Conservation (phyloP, 1,140 invertebrate species). For the Orchesella cincta region DNA sequence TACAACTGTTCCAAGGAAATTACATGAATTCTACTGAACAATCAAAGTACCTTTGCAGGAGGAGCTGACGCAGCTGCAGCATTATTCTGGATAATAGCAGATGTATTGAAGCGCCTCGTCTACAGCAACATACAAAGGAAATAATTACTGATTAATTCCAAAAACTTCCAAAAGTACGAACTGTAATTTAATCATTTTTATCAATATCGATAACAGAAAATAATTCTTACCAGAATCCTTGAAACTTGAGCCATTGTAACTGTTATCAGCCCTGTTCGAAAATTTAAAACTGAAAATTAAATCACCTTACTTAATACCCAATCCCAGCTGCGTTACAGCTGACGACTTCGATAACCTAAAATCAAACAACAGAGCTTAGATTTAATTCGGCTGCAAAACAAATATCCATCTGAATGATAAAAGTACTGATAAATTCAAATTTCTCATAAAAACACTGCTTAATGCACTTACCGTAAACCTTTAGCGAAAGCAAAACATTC, state of each 20-base stretch:
- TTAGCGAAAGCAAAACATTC: no score
- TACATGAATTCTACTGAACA: neutral
- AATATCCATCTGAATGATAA: no score
- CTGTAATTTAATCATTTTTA: neutral
- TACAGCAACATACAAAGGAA: neutral
- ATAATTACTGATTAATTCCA: neutral
- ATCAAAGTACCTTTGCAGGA: slow-evolving; percentile 27
- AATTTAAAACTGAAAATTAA: no score
- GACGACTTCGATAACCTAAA: no score
- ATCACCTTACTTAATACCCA: no score
- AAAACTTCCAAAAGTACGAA: no score
- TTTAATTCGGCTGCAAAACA: no score
- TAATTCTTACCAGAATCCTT: slow-evolving; percentile 17
- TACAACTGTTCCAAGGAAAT: neutral
- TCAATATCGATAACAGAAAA: neutral
- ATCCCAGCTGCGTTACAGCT: no score
- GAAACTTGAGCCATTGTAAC: slow-evolving; percentile 20
- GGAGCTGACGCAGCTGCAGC: slow-evolving; percentile 24
- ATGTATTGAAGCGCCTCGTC: slow-evolving; percentile 26
- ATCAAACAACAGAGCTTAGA: no score
- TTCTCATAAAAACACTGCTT: no score
- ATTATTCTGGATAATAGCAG: neutral
- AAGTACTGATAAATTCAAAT: no score
- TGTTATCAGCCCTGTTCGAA: neutral
- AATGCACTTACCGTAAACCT: no score